Evolutionary conservation across 2,113 vertebrate species (phyloP).

Genomic region (Deroptyus accipitrinus): DNA sequence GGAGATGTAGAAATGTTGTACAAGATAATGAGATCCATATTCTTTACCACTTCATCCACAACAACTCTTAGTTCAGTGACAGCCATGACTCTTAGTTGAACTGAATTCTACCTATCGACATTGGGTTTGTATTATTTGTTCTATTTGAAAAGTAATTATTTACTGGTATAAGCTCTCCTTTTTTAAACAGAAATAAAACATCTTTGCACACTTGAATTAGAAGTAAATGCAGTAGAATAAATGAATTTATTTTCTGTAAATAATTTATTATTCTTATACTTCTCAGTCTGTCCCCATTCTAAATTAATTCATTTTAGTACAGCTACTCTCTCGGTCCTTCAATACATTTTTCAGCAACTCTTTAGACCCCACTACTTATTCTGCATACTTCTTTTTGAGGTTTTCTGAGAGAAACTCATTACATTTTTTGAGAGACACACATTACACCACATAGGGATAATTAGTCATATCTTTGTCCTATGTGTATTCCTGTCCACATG

Average conservation of each 20-base stretch:
- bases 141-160: neutral
- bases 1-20: neutral
- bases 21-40: neutral
- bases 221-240: neutral
- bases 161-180: neutral
- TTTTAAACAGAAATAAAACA: neutral
- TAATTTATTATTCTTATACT: neutral
- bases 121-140: neutral
- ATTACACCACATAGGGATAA: neutral
- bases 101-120: neutral
- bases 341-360: neutral
- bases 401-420: neutral
- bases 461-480: neutral
- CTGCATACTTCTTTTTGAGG: neutral
- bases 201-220: neutral
- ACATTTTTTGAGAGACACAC: neutral
- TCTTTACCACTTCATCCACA: neutral
- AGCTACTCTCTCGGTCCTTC: neutral
- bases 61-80: neutral
- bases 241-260: neutral
- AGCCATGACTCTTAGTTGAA: neutral
- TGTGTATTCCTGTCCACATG: neutral
- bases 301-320: neutral
- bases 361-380: neutral
- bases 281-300: neutral